A percentile compares a stretch with the other conserved stretches of the same genome.
phyloP scores from a whole-genome alignment of 1,140 invertebrate species.

The Diabrotica undecimpunctata region DNA sequence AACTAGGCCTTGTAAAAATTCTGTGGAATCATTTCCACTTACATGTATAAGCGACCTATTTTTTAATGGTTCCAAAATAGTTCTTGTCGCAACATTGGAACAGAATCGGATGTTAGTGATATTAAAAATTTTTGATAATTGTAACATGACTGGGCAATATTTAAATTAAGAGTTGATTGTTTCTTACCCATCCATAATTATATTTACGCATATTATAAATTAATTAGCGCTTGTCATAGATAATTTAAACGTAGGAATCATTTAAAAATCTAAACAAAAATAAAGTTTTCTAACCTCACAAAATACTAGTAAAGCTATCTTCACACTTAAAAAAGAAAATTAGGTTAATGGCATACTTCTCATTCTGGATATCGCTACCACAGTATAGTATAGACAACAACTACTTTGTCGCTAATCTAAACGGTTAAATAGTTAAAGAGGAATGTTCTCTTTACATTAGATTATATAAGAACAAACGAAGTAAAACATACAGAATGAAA shows the following conservation, averaged over 20 bases:
- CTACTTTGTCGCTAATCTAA: no score
- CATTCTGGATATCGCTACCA: no score
- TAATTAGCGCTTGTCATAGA: neutral
- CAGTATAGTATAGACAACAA: no score
- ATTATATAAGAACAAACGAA: no score
- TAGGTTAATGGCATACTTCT: no score
- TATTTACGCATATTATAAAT: neutral
- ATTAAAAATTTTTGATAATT: conserved; percentile 9
- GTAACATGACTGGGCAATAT: neutral
- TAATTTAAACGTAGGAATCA: neutral
- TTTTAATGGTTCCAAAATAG: conserved; percentile 33
- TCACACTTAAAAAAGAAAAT: no score
- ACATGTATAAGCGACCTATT: conserved; percentile 53
- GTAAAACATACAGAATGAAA: no score
- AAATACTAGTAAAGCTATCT: no score
- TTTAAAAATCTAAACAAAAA: conserved; percentile 5
- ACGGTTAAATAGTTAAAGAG: no score
- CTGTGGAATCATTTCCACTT: conserved; percentile 60
- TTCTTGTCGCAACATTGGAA: conserved; percentile 12
- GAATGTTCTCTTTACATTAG: no score
- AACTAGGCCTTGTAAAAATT: conserved; percentile 80
- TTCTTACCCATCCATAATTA: neutral
- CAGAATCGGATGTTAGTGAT: neutral
- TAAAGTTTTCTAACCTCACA: no score
- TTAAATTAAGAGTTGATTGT: neutral